Conservation (phyloP, 1,140 invertebrate species). For the Charaxes varanes region DNA sequence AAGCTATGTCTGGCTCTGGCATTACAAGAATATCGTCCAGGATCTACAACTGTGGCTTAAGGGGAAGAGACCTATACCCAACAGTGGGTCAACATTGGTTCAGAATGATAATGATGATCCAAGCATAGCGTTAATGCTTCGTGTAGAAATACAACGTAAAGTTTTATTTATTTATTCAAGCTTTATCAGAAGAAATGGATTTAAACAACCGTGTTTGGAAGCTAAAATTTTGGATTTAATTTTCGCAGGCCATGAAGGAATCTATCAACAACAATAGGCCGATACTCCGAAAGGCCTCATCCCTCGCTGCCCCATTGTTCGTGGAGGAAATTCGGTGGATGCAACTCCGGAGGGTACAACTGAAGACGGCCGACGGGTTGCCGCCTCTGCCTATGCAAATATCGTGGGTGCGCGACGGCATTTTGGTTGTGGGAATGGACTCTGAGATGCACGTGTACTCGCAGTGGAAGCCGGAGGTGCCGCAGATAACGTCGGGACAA, state of each 20-base stretch:
- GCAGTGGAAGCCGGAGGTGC: slow-evolving; percentile 92
- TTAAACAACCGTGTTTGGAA: too few species aligned
- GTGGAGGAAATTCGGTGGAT: slow-evolving; percentile 96
- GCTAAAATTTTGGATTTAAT: too few species aligned
- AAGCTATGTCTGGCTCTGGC: too few species aligned
- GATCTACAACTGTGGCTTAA: too few species aligned
- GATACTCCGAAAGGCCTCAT: slow-evolving; percentile 90
- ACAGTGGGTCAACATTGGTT: too few species aligned
- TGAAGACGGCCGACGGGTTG: slow-evolving; percentile 95
- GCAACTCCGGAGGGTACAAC: slow-evolving; percentile 92
- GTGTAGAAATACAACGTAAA: too few species aligned
- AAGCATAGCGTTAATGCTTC: too few species aligned
- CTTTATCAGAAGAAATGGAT: too few species aligned
- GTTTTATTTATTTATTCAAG: too few species aligned
- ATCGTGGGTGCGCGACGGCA: slow-evolving; percentile 98
- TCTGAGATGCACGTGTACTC: slow-evolving; percentile 99
- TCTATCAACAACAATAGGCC: slow-evolving; percentile 86
- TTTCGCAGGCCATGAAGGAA: slow-evolving; percentile 82
- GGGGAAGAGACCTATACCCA: too few species aligned
- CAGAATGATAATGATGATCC: too few species aligned
- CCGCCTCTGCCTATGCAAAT: slow-evolving; percentile 98
- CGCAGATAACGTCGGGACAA: slow-evolving; percentile 43
- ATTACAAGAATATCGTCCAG: too few species aligned
- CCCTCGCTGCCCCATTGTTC: slow-evolving; percentile 87
- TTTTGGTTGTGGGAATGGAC: slow-evolving; percentile 98